phyloP scores from a whole-genome alignment of 2,888 invertebrate genomes.

The Tetrapedia diversipes region DNA sequence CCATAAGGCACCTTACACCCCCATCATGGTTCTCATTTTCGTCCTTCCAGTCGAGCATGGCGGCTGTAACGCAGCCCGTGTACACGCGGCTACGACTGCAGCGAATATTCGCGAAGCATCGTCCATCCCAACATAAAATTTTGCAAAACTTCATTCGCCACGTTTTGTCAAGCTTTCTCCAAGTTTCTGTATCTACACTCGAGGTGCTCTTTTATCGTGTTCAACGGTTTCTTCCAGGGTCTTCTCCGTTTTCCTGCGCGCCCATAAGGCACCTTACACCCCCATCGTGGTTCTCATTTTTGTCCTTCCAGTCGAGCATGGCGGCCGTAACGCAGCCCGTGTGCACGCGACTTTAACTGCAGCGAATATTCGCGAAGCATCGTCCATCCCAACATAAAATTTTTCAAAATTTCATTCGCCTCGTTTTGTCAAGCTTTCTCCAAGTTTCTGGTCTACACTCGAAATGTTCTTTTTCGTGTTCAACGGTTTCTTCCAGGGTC shows the following conservation, averaged over 20 bases:
- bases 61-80: slow-evolving; percentile 37
- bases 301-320: slow-evolving; percentile 1
- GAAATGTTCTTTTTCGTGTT: neutral
- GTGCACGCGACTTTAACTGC: slow-evolving; percentile 56
- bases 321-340: slow-evolving; percentile 36
- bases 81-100: slow-evolving; percentile 58
- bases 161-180: too few relatives aligned
- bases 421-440: too few relatives aligned
- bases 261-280: neutral
- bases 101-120: too few relatives aligned
- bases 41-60: slow-evolving; percentile 6
- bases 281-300: neutral
- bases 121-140: too few relatives aligned
- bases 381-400: too few relatives aligned
- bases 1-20: neutral
- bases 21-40: neutral
- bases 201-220: neutral
- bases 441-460: neutral
- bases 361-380: too few relatives aligned
- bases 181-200: neutral
- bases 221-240: neutral
- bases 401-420: too few relatives aligned
- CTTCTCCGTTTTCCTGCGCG: neutral
- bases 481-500: neutral
- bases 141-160: too few relatives aligned